Conservation (phyloP, 2,113 vertebrate species). For the Corythaeola cristata region DNA sequence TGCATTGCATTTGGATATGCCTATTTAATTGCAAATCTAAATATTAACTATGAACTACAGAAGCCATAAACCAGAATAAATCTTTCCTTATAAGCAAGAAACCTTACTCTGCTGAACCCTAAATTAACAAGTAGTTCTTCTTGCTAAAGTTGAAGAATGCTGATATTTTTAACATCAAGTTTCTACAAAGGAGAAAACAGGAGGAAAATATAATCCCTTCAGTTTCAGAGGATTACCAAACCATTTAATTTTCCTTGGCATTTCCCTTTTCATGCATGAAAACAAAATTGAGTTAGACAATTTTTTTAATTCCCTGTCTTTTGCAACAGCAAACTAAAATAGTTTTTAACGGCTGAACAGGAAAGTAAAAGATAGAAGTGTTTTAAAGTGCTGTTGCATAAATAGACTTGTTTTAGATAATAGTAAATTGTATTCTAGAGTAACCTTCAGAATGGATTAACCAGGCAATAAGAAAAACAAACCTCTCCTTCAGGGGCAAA, state of each 20-base stretch:
- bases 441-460: slow-evolving; percentile 51
- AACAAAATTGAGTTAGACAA: not conserved
- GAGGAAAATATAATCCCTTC: slow-evolving; percentile 53
- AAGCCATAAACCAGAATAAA: slow-evolving; percentile 55
- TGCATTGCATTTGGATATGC: slow-evolving; percentile 20
- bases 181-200: slow-evolving; percentile 37
- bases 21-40: slow-evolving; percentile 55
- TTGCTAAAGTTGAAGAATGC: slow-evolving; percentile 22
- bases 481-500: slow-evolving; percentile 56
- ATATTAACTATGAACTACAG: slow-evolving; percentile 45
- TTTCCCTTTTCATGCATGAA: slow-evolving; percentile 50
- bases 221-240: slow-evolving; percentile 48
- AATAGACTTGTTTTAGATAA: slow-evolving; percentile 15
- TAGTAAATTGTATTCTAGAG: not conserved
- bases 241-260: slow-evolving; percentile 51
- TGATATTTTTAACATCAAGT: slow-evolving; percentile 53
- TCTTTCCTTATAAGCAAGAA: slow-evolving; percentile 42
- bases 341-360: not conserved
- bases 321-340: slow-evolving; percentile 15
- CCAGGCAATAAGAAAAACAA: slow-evolving; percentile 54
- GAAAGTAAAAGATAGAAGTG: not conserved
- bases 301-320: slow-evolving; percentile 20
- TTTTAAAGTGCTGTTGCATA: not conserved
- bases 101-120: not conserved
- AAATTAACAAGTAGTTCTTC: slow-evolving; percentile 44